phyloP scores from a whole-genome alignment of 2,113 vertebrate species.

The Malurus alboscapulatus region DNA sequence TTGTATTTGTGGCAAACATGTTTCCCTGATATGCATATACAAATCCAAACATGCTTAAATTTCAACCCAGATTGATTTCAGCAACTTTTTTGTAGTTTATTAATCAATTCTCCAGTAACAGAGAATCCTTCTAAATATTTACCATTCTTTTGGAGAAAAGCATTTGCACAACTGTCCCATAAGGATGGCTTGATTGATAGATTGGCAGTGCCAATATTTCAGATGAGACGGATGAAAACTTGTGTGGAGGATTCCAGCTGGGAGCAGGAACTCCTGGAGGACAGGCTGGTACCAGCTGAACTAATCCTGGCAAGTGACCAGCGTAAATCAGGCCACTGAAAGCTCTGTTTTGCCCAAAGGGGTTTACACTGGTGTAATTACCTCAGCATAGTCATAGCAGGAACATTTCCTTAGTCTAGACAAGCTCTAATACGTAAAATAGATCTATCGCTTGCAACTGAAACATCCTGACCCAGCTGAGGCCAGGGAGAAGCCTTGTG shows the following conservation, averaged over 20 bases:
- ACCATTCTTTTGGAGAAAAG: not conserved
- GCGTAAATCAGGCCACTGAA: slow-evolving; percentile 60
- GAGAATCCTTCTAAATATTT: not conserved
- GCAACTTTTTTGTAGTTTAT: not conserved
- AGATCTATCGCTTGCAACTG: slow-evolving; percentile 48
- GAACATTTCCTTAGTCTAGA: slow-evolving; percentile 65
- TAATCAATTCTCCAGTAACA: not conserved
- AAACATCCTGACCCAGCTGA: not conserved
- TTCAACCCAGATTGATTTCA: not conserved
- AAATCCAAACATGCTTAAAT: not conserved
- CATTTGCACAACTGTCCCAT: not conserved
- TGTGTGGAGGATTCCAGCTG: not conserved
- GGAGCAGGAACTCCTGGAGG: slow-evolving; percentile 30
- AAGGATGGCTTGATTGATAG: not conserved
- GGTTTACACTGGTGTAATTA: slow-evolving; percentile 53
- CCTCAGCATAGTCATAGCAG: slow-evolving; percentile 41
- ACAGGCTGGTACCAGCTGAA: slow-evolving; percentile 53
- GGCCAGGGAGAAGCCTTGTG: not conserved
- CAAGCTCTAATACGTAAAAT: slow-evolving; percentile 57
- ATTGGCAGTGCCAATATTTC: not conserved
- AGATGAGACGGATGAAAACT: not conserved
- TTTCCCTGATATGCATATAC: not conserved
- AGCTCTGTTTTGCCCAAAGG: slow-evolving; percentile 65
- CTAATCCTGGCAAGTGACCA: slow-evolving; percentile 62
- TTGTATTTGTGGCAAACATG: not conserved